Percentiles rank a stretch among this genome's conserved stretches.
These are phyloP conservation scores for Hemaris fuciformis DNA, from an alignment of 2,888 invertebrate genomes.

Conservation along the genomic window DNA sequence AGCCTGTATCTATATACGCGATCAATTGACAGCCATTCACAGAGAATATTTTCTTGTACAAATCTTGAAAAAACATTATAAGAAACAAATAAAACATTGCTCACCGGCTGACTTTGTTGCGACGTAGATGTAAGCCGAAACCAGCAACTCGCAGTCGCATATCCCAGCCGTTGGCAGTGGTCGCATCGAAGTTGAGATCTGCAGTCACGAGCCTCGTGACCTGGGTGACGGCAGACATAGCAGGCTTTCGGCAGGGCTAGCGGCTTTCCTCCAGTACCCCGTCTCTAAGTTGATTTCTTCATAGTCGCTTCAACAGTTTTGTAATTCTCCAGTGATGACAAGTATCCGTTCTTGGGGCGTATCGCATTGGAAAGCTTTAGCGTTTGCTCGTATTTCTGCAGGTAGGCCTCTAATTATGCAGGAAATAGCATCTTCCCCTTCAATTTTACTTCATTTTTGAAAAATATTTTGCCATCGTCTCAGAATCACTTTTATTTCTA, in stretches of 20 bases:
- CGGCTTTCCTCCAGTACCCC: neutral
- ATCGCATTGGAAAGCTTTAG: slow-evolving; percentile 29
- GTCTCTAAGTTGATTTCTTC: slow-evolving; percentile 9
- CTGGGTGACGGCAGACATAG: slow-evolving; percentile 2
- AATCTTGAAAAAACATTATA: slow-evolving; percentile 6
- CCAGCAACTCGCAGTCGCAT: slow-evolving; percentile 11
- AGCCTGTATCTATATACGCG: slow-evolving; percentile 18
- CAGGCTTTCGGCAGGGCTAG: neutral
- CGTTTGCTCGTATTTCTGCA: slow-evolving; percentile 23
- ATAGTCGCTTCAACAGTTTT: slow-evolving; percentile 13
- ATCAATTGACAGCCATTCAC: neutral
- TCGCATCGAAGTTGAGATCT: neutral
- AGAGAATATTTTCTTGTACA: slow-evolving; percentile 11
- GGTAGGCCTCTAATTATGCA: slow-evolving; percentile 29
- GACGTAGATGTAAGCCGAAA: neutral
- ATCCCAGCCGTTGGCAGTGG: slow-evolving; percentile 6
- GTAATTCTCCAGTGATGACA: slow-evolving; percentile 28
- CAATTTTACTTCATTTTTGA: slow-evolving; percentile 28
- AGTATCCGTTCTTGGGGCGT: slow-evolving; percentile 27
- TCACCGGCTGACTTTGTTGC: neutral
- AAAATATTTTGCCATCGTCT: slow-evolving; percentile 42
- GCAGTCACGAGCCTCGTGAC: slow-evolving; percentile 12
- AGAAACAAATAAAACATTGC: neutral
- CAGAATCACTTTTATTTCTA: slow-evolving; percentile 28
- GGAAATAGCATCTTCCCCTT: slow-evolving; percentile 24